Evolutionary conservation across 2,888 invertebrate species (phyloP), one percentile per base, ranked within the genome.

Genomic region (Phymatocera aterrima): DNA sequence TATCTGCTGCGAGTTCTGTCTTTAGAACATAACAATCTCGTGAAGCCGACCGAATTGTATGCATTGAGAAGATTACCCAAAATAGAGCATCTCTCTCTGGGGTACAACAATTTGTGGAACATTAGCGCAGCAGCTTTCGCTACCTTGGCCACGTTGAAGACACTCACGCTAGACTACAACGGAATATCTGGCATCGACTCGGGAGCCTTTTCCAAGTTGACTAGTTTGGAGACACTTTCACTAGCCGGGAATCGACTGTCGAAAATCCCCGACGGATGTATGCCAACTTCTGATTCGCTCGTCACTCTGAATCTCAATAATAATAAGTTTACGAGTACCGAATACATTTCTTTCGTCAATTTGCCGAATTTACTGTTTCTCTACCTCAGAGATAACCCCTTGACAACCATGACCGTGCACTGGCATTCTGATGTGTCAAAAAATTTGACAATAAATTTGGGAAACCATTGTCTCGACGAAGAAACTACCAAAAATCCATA

Each of bases 81-180:
- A 8, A 72, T 88, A 10, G 4, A 60, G 77, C 54, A 79, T n/a
- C 51, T 81, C 8, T 54, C 70, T 1, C 43, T 79, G 0, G 70
- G 61, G 3, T n/a, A 40, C 21, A 78, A 78, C 28, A 31, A 65
- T 8, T 70, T 81, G 10, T 72, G 31, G 54, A 51, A 72, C 48
- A 77, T 81, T 4, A 18, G 37, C 2, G 24, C 15, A 31, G 34
- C 51, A 77, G n/a, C 34, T 2, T 21, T 75, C 60, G 21, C 48
- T 15, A n/a, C 77, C 8, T 79, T 72, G 70, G 79, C 78, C 0
- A 40, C 80, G 0, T 79, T 89, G 6, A 84, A 79, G 54, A 83
- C 82, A 79, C 80, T 89, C 2, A 81, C 80, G 0, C 60, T 89
- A 5, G 80, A 82, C 3, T 77, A 79, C 0, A 89, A 89, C 77